Evolutionary conservation across 2,113 vertebrate genomes (phyloP).

Genomic region (Zosterops lateralis): DNA sequence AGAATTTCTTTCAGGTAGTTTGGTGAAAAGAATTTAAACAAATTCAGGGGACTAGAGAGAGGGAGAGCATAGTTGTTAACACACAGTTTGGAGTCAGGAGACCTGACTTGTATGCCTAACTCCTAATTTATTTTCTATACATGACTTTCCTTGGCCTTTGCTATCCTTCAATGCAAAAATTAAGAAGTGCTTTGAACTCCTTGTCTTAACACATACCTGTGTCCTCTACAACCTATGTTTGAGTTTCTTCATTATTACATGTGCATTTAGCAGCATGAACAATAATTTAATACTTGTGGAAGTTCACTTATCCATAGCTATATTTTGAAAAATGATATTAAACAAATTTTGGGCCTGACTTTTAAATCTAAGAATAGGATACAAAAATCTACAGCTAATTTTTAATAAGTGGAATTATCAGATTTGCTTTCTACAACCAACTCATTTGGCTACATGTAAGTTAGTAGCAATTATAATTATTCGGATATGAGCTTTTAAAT

Average conservation of each 20-base stretch:
- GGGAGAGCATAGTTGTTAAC: background rate
- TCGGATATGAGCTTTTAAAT: background rate
- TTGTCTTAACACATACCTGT: background rate
- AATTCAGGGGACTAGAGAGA: background rate
- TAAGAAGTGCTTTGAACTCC: background rate
- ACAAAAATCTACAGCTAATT: background rate
- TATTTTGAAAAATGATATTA: background rate
- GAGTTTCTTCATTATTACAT: background rate
- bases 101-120: background rate
- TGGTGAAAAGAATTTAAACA: background rate
- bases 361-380: background rate
- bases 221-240: background rate
- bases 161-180: background rate
- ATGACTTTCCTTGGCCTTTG: background rate
- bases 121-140: background rate
- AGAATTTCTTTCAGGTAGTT: background rate
- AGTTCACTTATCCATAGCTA: background rate
- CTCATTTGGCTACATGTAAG: background rate
- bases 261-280: background rate
- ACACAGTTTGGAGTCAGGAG: background rate
- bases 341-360: background rate
- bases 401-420: background rate
- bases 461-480: background rate
- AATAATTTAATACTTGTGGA: background rate
- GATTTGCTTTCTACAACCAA: background rate